These are phyloP conservation scores for Plestiodon gilberti DNA, from an alignment of 2,113 vertebrate species.

Conservation along the genomic window DNA sequence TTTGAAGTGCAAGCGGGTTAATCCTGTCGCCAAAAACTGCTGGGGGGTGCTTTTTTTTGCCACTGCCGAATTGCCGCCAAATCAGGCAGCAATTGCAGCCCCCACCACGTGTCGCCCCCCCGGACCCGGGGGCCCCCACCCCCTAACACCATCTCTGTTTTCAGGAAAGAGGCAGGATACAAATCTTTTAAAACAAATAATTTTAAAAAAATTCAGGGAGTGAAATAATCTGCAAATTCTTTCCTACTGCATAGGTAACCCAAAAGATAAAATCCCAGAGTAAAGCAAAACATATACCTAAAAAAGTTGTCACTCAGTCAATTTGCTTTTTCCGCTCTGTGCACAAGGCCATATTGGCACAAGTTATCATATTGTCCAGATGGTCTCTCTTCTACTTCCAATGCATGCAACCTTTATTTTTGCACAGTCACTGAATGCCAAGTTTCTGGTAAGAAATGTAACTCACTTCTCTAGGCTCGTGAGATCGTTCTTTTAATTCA, in stretches of 20 bases:
- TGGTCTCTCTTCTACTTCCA: slow-evolving; percentile 70
- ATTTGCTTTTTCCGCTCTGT: slow-evolving; percentile 34
- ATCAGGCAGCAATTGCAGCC: no score
- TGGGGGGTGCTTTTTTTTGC: no score
- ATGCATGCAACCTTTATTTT: slow-evolving; percentile 51
- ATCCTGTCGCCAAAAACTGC: no score
- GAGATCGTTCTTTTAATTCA: slow-evolving; percentile 28
- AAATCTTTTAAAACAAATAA: no score
- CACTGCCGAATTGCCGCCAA: no score
- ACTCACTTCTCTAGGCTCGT: slow-evolving; percentile 64
- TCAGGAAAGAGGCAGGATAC: no score
- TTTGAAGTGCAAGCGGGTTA: no score
- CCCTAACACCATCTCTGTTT: no score
- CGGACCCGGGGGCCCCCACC: no score
- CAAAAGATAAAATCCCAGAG: slow-evolving; percentile 43
- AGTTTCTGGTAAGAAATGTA: slow-evolving; percentile 70
- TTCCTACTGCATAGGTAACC: slow-evolving; percentile 31
- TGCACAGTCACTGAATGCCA: slow-evolving; percentile 63
- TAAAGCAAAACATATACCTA: slow-evolving; percentile 30
- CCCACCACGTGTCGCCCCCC: no score
- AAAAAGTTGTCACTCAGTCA: slow-evolving; percentile 31
- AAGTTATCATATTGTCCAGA: slow-evolving; percentile 63
- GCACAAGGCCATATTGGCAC: slow-evolving; percentile 63
- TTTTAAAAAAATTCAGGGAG: slow-evolving; percentile 17
- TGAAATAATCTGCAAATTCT: slow-evolving; percentile 48